Evolutionary conservation across 2,888 invertebrate species (phyloP).

Genomic region (Cheilosia vulpina): DNA sequence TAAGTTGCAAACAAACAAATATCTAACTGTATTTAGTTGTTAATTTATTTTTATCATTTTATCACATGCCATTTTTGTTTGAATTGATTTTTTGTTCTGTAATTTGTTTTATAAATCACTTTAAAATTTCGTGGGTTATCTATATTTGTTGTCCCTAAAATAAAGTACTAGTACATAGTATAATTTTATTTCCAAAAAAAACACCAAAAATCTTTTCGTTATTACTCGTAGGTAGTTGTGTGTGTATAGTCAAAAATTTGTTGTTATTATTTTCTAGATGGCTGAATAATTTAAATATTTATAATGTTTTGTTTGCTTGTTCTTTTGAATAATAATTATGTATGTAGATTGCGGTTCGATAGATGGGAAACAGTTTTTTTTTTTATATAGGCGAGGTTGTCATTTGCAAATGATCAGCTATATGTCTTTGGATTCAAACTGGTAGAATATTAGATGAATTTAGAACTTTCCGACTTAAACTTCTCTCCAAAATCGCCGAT

Average conservation of each 20-base stretch:
- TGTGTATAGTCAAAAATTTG: constrained; percentile 51
- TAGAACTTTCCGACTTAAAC: too few relatives aligned
- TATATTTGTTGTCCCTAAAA: constrained; percentile 39
- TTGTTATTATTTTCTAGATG: constrained; percentile 30
- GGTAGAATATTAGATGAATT: too few relatives aligned
- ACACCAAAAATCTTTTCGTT: constrained; percentile 31
- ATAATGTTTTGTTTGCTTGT: constrained; percentile 13
- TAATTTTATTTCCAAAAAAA: constrained; percentile 40
- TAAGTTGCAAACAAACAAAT: constrained; percentile 59
- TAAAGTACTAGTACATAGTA: neutral
- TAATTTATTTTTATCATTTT: constrained; percentile 37
- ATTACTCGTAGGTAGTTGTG: neutral
- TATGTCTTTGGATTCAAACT: neutral
- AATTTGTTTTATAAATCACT: constrained; percentile 10
- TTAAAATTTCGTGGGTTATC: constrained; percentile 44
- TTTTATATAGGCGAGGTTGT: neutral
- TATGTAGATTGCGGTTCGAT: constrained; percentile 41
- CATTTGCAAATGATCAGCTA: neutral
- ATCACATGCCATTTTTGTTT: constrained; percentile 75
- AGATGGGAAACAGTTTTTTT: constrained; percentile 12
- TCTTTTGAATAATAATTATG: constrained; percentile 66
- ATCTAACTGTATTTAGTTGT: constrained; percentile 21
- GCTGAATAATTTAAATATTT: constrained; percentile 46
- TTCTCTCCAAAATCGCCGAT: neutral
- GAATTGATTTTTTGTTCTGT: constrained; percentile 61